Evolutionary conservation across 1,140 invertebrate genomes (phyloP), one percentile per base, ranked within the genome.

Genomic region (Teleogryllus occipitalis): DNA sequence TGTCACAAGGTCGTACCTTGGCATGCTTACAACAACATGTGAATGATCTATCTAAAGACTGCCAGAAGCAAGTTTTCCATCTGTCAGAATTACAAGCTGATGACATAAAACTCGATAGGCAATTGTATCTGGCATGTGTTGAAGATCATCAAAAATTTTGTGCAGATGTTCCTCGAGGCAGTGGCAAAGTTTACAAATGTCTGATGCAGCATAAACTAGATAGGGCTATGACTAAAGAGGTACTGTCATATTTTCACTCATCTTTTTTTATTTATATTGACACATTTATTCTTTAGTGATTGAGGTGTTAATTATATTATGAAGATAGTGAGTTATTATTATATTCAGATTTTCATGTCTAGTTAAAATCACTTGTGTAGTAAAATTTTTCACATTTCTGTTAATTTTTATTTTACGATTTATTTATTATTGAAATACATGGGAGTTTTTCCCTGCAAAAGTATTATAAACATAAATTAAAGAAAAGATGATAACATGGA

Each of bases 171-270:
- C 83, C 88, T n/a, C 87, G 90, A 96, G 47, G 90, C 92, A 80
- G 93, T 98, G 39, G 96, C 46, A 90, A 92, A 79, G 93, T 98
- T 27, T 99, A 97, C 84, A 94, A 97, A 84, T 99, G 98, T 87
- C 89, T 99, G 39, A 90, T 96, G 84, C 90, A 93, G 82, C 93
- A 98, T 84, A 96, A 96, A 86, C 90, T 91, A 83, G 92, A 96
- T 83, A 89, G 88, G 65, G 84, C 88, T 82, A 90, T 92, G 90
- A 87, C 86, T 76, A 82, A 84, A 80, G 85, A 88, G 84, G 90
- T 90, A 83, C 81, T 18, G 10, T 65, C 54, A 65, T 65, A 18
- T 65, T 65, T 65, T 14, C 18, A 18, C 18, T 65, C 1, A 65
- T 65, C 3, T 65, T 65, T 65, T 7, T 7, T 14, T 3, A 18